Conservation (phyloP, 2,113 vertebrate species). For the Eleginops maclovinus region DNA sequence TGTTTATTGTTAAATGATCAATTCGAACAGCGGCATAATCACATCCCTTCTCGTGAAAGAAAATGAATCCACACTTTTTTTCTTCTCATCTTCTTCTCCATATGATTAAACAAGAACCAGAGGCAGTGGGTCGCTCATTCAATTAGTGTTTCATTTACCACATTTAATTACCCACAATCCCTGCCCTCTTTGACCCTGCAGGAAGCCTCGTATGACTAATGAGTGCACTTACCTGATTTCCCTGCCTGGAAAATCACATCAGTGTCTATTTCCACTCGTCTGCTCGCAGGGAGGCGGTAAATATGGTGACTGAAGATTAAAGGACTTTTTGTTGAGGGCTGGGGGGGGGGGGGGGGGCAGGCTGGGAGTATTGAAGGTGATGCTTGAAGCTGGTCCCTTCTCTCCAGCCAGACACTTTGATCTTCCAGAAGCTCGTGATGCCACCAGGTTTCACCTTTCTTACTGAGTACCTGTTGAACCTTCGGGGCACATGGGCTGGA, state of each 20-base stretch:
- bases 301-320: constrained; percentile 52
- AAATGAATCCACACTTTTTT: constrained; percentile 53
- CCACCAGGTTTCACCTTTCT: constrained; percentile 29
- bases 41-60: constrained; percentile 29
- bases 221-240: constrained; percentile 61
- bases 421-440: constrained; percentile 35
- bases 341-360: not conserved
- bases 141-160: constrained; percentile 74
- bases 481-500: not conserved
- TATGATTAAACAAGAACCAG: constrained; percentile 66
- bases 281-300: constrained; percentile 23
- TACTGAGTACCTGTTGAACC: constrained; percentile 11
- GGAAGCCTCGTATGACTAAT: constrained; percentile 65
- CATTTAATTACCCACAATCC: constrained; percentile 72
- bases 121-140: constrained; percentile 65
- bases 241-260: constrained; percentile 43
- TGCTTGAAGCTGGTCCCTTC: constrained; percentile 17
- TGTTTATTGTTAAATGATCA: constrained; percentile 62
- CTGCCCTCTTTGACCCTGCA: constrained; percentile 67
- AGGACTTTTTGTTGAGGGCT: constrained; percentile 45
- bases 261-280: constrained; percentile 45
- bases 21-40: constrained; percentile 47
- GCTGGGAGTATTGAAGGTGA: constrained; percentile 29
- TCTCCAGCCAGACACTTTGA: constrained; percentile 48
- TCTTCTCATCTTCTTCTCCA: constrained; percentile 37